Conservation (phyloP, 2,113 vertebrate genomes). For the Pseudois nayaur region DNA sequence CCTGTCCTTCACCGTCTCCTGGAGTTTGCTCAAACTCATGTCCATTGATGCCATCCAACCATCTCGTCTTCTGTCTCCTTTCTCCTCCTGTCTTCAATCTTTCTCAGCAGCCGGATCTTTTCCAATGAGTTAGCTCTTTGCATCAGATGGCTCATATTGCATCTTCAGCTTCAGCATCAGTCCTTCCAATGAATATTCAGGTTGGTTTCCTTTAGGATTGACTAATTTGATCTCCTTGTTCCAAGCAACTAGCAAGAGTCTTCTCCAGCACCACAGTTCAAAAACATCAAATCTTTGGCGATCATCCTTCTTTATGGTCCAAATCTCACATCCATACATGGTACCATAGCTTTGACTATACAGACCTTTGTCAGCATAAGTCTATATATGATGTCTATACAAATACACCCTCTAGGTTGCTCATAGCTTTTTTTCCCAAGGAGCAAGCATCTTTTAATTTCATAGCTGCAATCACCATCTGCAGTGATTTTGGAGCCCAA, state of each 20-base stretch:
- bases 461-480: not conserved
- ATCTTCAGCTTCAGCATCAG: not conserved
- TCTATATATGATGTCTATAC: not conserved
- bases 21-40: not conserved
- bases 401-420: not conserved
- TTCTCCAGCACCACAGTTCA: not conserved
- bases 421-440: not conserved
- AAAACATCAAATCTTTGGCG: not conserved
- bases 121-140: not conserved
- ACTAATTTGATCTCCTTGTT: not conserved
- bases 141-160: not conserved
- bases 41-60: not conserved
- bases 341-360: not conserved
- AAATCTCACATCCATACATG: not conserved
- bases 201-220: not conserved
- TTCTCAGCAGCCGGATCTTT: not conserved
- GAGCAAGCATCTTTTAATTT: not conserved
- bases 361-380: not conserved
- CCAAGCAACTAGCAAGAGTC: not conserved
- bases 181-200: not conserved
- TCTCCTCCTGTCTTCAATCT: not conserved
- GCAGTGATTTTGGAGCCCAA: not conserved
- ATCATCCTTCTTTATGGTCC: not conserved
- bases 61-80: not conserved
- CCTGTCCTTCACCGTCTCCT: not conserved